Percentiles rank a stretch among this genome's conserved stretches.
These are phyloP conservation scores for Tetragnatha versicolor DNA, from an alignment of 1,140 invertebrate species.

Conservation along the genomic window DNA sequence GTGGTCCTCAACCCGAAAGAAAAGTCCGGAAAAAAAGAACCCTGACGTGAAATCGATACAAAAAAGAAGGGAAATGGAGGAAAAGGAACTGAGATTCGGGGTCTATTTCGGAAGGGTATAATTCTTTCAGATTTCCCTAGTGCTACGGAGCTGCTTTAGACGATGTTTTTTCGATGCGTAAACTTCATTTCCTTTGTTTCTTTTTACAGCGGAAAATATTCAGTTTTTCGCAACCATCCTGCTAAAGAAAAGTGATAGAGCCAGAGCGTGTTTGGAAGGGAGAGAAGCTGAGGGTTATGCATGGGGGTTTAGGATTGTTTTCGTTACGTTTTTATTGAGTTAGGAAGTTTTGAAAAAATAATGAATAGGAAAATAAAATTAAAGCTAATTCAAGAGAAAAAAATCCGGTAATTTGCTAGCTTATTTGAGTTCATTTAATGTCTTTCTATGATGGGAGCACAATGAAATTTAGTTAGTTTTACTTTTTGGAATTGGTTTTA, in stretches of 20 bases:
- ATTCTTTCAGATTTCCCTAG: slow-evolving; percentile 43
- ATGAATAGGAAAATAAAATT: neutral
- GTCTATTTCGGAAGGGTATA: slow-evolving; percentile 37
- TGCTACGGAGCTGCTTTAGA: slow-evolving; percentile 2
- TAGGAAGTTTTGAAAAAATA: neutral
- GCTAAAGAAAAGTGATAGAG: neutral
- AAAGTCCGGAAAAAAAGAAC: slow-evolving; percentile 11
- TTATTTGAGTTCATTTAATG: no score
- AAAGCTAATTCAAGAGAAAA: no score
- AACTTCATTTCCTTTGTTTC: slow-evolving; percentile 33
- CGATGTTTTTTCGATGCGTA: slow-evolving; percentile 25
- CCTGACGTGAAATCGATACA: slow-evolving; percentile 49
- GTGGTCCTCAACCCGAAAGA: slow-evolving; percentile 23
- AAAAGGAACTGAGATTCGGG: slow-evolving; percentile 38
- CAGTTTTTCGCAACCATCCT: slow-evolving; percentile 15
- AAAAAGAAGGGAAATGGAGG: slow-evolving; percentile 11
- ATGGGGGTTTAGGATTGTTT: neutral
- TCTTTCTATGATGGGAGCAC: no score
- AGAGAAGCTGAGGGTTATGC: neutral
- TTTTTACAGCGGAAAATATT: neutral
- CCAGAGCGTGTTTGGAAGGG: neutral
- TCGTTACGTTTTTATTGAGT: neutral
- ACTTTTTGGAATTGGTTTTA: no score
- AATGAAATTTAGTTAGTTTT: no score
- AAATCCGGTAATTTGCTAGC: no score